Conservation (phyloP, 2,888 invertebrate genomes). For the Heteromurus nitidus region DNA sequence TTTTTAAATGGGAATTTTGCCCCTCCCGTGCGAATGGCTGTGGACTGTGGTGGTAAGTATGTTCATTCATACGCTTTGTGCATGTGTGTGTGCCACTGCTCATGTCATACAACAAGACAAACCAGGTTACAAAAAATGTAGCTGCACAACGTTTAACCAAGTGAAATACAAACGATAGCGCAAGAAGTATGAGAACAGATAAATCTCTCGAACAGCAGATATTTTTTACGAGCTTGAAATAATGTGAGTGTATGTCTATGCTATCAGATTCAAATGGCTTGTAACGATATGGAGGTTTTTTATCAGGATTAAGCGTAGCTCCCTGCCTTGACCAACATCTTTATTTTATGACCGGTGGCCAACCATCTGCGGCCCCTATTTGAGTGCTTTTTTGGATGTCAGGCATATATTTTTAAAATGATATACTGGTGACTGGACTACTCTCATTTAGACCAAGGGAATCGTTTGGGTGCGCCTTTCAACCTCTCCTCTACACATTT, state of each 20-base stretch:
- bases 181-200: conserved; percentile 38
- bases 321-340: conserved; percentile 59
- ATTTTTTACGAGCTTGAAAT: conserved; percentile 64
- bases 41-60: not conserved
- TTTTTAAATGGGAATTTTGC: conserved; percentile 12
- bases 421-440: conserved; percentile 12
- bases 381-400: conserved; percentile 23
- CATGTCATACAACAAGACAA: not conserved
- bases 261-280: conserved; percentile 67
- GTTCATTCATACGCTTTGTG: no score
- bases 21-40: not conserved
- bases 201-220: conserved; percentile 51
- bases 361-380: conserved; percentile 50
- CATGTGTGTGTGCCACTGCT: no score
- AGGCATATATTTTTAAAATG: conserved; percentile 33
- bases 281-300: conserved; percentile 51
- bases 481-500: no score
- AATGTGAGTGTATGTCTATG: conserved; percentile 21
- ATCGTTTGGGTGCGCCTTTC: no score
- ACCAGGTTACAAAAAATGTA: conserved; percentile 3
- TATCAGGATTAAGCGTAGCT: conserved; percentile 43
- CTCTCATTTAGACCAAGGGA: not conserved
- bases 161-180: conserved; percentile 3
- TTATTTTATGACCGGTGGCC: conserved; percentile 64
- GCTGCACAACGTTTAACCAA: not conserved